Evolutionary conservation across 2,888 invertebrate genomes (phyloP).

Genomic region (Callyntrura guangdongensis): DNA sequence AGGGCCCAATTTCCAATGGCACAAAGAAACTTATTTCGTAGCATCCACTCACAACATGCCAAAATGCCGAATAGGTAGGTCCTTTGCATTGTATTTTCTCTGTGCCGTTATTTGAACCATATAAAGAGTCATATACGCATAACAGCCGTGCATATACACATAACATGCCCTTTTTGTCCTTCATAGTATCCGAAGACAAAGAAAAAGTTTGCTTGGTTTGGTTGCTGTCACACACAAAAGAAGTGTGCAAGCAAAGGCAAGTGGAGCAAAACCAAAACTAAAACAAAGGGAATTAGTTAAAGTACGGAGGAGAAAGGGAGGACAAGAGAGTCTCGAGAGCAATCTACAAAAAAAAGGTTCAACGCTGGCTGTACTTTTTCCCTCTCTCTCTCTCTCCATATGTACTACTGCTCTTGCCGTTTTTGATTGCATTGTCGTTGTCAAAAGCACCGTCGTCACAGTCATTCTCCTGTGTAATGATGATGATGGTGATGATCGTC

Average conservation of each 20-base stretch:
- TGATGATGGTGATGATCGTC: background rate
- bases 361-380: background rate
- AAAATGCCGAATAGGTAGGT: background rate
- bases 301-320: background rate
- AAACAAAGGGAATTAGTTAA: conserved; percentile 46
- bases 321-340: conserved; percentile 3
- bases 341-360: conserved; percentile 15
- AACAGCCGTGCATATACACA: background rate
- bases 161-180: background rate
- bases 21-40: background rate
- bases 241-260: conserved; percentile 7
- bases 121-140: background rate
- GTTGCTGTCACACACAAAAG: conserved; percentile 8
- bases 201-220: conserved; percentile 24
- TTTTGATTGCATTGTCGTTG: conserved; percentile 6
- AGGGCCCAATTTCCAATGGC: too few species aligned
- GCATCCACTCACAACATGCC: background rate
- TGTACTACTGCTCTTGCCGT: background rate
- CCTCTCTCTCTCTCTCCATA: too few species aligned
- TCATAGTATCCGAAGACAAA: background rate
- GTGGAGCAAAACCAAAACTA: conserved; percentile 42
- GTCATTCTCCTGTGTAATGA: conserved; percentile 7
- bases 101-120: background rate
- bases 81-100: background rate
- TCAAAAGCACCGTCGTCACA: conserved; percentile 8